These are phyloP conservation scores for Drosophila equinoxialis DNA, from an alignment of 1,140 invertebrate species.

Conservation along the genomic window DNA sequence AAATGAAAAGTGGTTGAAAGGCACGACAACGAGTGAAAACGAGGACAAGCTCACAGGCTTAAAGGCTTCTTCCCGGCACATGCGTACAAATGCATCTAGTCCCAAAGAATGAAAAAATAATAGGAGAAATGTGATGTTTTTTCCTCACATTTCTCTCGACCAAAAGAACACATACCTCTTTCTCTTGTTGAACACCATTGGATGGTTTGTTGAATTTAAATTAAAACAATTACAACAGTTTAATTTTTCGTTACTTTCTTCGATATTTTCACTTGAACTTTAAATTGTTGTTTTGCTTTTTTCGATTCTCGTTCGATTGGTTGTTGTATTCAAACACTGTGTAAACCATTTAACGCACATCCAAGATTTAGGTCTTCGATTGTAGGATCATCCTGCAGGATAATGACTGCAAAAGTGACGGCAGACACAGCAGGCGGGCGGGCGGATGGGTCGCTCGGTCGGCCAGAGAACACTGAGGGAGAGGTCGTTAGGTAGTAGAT, in stretches of 20 bases:
- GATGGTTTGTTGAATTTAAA: neutral
- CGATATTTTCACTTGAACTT: conserved; percentile 22
- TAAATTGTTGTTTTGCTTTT: conserved; percentile 1
- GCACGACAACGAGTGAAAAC: conserved; percentile 61
- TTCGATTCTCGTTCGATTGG: neutral
- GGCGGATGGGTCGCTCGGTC: neutral
- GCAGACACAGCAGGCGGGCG: conserved; percentile 27
- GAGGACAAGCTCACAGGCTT: conserved; percentile 65
- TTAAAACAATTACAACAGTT: neutral
- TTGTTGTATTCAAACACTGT: conserved; percentile 37
- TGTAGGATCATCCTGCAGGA: conserved; percentile 43
- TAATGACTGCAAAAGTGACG: conserved; percentile 43
- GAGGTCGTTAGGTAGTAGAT: neutral
- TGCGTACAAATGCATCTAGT: conserved; percentile 49
- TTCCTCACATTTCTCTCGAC: neutral
- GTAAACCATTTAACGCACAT: conserved; percentile 19
- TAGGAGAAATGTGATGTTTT: neutral
- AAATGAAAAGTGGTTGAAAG: conserved; percentile 79
- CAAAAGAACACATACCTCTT: conserved; percentile 4
- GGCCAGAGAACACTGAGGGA: no score
- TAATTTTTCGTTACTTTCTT: neutral
- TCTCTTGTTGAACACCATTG: neutral
- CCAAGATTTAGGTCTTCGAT: conserved; percentile 23
- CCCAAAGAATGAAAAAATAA: neutral
- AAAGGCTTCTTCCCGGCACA: conserved; percentile 51